A percentile compares a stretch with the other conserved stretches of the same genome.
phyloP scores from a whole-genome alignment of 2,888 invertebrate species.

The Thymelicus sylvestris region DNA sequence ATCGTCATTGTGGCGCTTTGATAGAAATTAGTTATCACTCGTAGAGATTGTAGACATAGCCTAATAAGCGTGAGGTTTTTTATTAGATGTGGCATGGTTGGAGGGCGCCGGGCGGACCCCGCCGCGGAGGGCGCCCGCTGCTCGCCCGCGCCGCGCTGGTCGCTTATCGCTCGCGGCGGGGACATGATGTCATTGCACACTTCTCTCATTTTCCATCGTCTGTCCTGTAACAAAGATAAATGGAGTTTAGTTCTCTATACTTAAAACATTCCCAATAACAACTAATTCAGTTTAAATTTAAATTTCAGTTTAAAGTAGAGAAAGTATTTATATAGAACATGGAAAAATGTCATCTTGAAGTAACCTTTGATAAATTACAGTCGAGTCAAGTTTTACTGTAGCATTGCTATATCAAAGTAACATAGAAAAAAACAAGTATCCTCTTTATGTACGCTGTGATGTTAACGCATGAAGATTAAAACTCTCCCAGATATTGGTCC shows the following conservation, averaged over 20 bases:
- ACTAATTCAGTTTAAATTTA: too few relatives aligned
- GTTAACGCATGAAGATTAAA: constrained; percentile 19
- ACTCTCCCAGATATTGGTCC: constrained; percentile 18
- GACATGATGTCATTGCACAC: constrained; percentile 80
- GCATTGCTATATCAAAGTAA: too few relatives aligned
- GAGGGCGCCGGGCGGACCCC: constrained; percentile 59
- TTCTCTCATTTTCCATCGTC: constrained; percentile 79
- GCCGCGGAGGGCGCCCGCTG: constrained; percentile 62
- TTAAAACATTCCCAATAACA: too few relatives aligned
- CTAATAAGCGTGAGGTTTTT: constrained; percentile 78
- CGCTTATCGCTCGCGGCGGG: constrained; percentile 80
- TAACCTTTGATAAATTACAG: too few relatives aligned
- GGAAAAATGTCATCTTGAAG: too few relatives aligned
- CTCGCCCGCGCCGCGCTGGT: constrained; percentile 55
- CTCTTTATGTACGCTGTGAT: neutral
- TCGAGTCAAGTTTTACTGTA: neutral
- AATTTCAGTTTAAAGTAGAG: too few relatives aligned
- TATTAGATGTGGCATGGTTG: constrained; percentile 64
- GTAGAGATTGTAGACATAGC: constrained; percentile 76
- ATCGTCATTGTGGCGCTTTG: constrained; percentile 58
- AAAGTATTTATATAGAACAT: too few relatives aligned
- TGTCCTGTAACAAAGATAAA: constrained; percentile 72
- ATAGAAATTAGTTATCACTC: constrained; percentile 65
- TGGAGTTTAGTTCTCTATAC: neutral
- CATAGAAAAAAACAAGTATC: neutral